Base-by-base conservation (phyloP, 2,113 vertebrate species). In the Accipiter virgatus region DNA sequence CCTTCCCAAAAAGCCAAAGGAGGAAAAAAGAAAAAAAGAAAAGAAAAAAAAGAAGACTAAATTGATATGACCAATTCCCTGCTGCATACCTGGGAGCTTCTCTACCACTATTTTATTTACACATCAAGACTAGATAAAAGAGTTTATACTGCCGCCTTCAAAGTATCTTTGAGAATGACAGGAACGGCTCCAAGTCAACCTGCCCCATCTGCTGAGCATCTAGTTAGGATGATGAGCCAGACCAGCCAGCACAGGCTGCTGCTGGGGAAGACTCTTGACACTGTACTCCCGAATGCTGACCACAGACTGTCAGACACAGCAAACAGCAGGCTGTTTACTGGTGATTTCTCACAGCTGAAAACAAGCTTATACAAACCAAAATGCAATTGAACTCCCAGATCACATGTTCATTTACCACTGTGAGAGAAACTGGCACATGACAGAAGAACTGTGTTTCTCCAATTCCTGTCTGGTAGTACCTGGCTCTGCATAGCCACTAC, bases 231-330 rank as follows among this genome's bases (percentile, higher is more conserved):
- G 6, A 25, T 16, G 43, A 85, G 26, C 16, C 22, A 43, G 14
- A 45, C 9, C 36, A 77, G 34, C n/a, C 53, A 43, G 26, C 42
- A 26, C 68, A 90, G 53, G 53, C 23, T 52, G 53, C 29, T 82
- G 45, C 29, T 82, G 50, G 43, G 5, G 12, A 42, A 79, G 53
- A 66, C 56, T 82, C 74, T 34, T 43, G 26, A 68, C 14, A 5
- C 8, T 7, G 13, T 25, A 36, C 13, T 58, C 27, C 50, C 17
- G 12, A 93, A 77, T 9, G 10, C 31, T 52, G 53, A 65, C 26
- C 1, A 1, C 1, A 78, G 45, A 62, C 27, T 0, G 0, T 19
- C 36, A 68, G 22, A 36, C 75, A 65, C 20, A 42, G 45, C 34
- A 66, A 77, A 32, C 16, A 55, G 27, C 2, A 4, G 16, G 20